These are phyloP conservation scores for crab-eating macaque (Macaca fascicularis) DNA, from an alignment of 2,113 vertebrate genomes.

Conservation along the genomic window T2T-MFA8v1.1 NC_088387.1:54596001-54596500, in stretches of 20 bases:
- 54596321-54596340: background rate
- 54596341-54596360: background rate
- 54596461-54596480: background rate
- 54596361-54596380: background rate
- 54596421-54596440: background rate
- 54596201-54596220: background rate
- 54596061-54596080: background rate
- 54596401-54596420: background rate
- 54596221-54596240: background rate
- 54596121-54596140: background rate
- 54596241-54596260: background rate
- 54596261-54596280: background rate
- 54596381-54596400: background rate
- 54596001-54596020: background rate
- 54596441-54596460: background rate
- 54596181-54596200: background rate
- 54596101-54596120: background rate
- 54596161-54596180: background rate
- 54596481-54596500: background rate
- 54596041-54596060: slow-evolving; percentile 9
- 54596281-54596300: slow-evolving; percentile 16
- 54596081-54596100: background rate
- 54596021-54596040: background rate
- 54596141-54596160: slow-evolving; percentile 11
- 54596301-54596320: background rate